Evolutionary conservation across 2,797 vertebrate genomes (phyloP).

Genomic region (Huso huso): DNA sequence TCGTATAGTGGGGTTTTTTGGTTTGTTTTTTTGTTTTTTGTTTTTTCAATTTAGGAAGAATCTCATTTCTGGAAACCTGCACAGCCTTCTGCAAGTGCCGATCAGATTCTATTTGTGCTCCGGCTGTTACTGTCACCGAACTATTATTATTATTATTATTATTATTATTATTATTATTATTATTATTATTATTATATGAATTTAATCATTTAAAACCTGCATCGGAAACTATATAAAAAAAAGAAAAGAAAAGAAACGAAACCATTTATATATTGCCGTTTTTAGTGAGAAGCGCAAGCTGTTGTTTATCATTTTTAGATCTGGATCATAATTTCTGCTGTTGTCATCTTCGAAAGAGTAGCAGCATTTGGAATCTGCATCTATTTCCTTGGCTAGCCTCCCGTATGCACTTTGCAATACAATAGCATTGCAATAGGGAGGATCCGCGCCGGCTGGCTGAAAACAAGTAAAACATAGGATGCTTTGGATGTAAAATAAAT

Average conservation of each 20-base stretch:
- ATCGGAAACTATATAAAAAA: too few species aligned
- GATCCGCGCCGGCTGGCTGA: conserved; percentile 41
- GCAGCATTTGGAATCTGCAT: conserved; percentile 24
- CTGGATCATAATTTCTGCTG: conserved; percentile 21
- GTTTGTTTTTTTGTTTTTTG: conserved; percentile 1
- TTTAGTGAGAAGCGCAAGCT: too few species aligned
- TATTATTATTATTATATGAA: too few species aligned
- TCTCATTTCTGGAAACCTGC: too few species aligned
- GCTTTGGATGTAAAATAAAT: conserved; percentile 55
- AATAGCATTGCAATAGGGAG: conserved; percentile 32
- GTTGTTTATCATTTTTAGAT: background rate
- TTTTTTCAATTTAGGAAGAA: conserved; percentile 6
- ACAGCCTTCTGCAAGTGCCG: too few species aligned
- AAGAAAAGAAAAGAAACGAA: too few species aligned
- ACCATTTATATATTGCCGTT: too few species aligned
- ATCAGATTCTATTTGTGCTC: too few species aligned
- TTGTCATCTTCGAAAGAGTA: conserved; percentile 17
- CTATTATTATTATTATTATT: too few species aligned
- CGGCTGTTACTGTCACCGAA: too few species aligned
- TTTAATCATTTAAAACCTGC: too few species aligned
- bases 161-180: too few species aligned
- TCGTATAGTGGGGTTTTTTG: background rate
- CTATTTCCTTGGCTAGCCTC: conserved; percentile 22
- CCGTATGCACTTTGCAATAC: conserved; percentile 28
- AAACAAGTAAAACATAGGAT: conserved; percentile 40